Conservation (phyloP, 2,113 vertebrate genomes). For the Panthera leo region DNA sequence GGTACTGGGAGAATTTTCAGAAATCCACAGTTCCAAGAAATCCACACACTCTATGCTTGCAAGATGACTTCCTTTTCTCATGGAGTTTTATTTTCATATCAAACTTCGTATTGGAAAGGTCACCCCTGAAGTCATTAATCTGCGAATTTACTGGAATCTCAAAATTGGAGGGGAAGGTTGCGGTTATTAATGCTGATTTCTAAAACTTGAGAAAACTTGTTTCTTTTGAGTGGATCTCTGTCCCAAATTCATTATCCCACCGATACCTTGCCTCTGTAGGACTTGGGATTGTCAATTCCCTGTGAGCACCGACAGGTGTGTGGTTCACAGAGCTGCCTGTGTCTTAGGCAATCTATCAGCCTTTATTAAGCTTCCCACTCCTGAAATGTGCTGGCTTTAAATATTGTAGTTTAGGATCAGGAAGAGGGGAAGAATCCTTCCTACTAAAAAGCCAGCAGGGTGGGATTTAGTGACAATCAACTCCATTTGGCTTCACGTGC, state of each 20-base stretch:
- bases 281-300: not conserved
- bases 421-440: not conserved
- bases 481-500: not conserved
- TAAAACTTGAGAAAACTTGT: not conserved
- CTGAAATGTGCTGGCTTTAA: not conserved
- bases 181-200: not conserved
- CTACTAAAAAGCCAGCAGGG: not conserved
- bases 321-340: not conserved
- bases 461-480: not conserved
- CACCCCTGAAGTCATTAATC: not conserved
- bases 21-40: not conserved
- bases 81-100: constrained; percentile 10
- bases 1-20: not conserved
- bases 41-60: not conserved
- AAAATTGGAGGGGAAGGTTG: not conserved
- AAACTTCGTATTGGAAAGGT: not conserved
- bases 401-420: not conserved
- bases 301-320: not conserved
- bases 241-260: not conserved
- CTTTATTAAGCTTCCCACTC: not conserved
- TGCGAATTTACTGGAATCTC: not conserved
- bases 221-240: not conserved
- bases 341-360: not conserved
- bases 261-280: not conserved
- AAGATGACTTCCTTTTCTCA: not conserved